Conservation (phyloP, 2,797 vertebrate species). For the Nyctibius grandis region DNA sequence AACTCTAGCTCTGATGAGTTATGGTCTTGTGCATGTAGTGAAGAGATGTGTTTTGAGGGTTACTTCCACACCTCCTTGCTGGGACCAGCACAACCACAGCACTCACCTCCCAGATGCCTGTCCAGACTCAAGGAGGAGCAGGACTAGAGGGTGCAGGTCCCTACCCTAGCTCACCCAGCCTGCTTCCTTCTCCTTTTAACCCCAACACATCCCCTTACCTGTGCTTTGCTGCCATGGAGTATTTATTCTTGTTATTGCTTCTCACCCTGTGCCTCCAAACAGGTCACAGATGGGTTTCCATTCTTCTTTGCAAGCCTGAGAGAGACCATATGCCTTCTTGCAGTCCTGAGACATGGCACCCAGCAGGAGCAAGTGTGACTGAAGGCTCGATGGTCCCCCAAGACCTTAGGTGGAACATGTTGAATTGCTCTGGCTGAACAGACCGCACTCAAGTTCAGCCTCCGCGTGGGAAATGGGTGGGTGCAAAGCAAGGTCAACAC, state of each 20-base stretch:
- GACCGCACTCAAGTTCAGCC: background rate
- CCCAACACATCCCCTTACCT: background rate
- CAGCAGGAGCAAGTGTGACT: background rate
- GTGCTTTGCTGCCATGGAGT: background rate
- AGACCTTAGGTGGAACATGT: background rate
- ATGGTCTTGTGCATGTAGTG: background rate
- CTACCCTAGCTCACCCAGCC: accelerated
- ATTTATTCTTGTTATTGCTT: background rate
- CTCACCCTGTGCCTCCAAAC: background rate
- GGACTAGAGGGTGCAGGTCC: background rate
- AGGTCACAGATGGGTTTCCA: background rate
- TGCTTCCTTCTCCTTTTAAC: background rate
- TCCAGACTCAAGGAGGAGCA: background rate
- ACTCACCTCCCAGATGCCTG: too few species aligned
- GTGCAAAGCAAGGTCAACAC: background rate
- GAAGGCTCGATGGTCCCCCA: background rate
- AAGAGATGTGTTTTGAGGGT: background rate
- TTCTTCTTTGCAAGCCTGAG: background rate
- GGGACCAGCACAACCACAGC: background rate
- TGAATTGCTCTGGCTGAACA: background rate
- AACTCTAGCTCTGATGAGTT: background rate
- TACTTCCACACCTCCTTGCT: background rate
- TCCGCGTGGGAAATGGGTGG: accelerated
- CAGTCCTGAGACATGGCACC: background rate
- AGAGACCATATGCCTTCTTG: background rate